A percentile compares a stretch with the other conserved stretches of the same genome.
Conservation (phyloP, 2,888 invertebrate genomes). For the Seladonia tumulorum region DNA sequence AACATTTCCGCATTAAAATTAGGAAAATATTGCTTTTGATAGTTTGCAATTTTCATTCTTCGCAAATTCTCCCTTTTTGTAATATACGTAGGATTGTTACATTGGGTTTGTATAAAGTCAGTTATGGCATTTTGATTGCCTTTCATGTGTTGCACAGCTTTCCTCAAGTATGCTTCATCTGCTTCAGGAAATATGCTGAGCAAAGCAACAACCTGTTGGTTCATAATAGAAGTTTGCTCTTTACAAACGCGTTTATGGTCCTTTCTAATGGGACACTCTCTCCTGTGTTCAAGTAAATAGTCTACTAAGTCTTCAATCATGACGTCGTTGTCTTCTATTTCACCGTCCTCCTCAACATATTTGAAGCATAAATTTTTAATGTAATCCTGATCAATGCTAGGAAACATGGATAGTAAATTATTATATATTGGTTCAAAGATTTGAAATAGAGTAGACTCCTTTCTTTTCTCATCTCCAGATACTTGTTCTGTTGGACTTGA, state of each 20-base stretch:
- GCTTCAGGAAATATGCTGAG: slow-evolving; percentile 79
- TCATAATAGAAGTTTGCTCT: slow-evolving; percentile 33
- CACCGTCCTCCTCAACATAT: not conserved
- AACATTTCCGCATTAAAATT: slow-evolving; percentile 84
- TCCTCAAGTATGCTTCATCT: slow-evolving; percentile 76
- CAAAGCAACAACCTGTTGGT: slow-evolving; percentile 69
- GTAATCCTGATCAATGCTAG: slow-evolving; percentile 65
- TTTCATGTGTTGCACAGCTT: slow-evolving; percentile 52
- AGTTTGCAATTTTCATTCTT: slow-evolving; percentile 75
- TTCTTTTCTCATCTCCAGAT: not conserved
- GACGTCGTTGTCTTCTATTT: too few species aligned
- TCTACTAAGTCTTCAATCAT: slow-evolving; percentile 8
- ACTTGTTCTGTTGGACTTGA: not conserved
- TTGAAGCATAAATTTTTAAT: slow-evolving; percentile 63
- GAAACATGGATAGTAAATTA: slow-evolving; percentile 72
- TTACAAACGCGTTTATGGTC: not conserved
- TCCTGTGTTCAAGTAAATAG: slow-evolving; percentile 12
- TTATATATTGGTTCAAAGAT: not conserved
- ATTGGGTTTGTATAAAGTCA: slow-evolving; percentile 70
- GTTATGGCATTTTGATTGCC: slow-evolving; percentile 62
- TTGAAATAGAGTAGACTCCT: not conserved
- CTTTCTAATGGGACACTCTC: not conserved
- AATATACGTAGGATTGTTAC: slow-evolving; percentile 73
- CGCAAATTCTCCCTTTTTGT: slow-evolving; percentile 70
- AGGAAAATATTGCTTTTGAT: slow-evolving; percentile 83